Percentiles rank a stretch among this genome's conserved stretches.
These are phyloP conservation scores for Platypus cylindrus DNA, from an alignment of 2,888 invertebrate species.

Conservation along the genomic window DNA sequence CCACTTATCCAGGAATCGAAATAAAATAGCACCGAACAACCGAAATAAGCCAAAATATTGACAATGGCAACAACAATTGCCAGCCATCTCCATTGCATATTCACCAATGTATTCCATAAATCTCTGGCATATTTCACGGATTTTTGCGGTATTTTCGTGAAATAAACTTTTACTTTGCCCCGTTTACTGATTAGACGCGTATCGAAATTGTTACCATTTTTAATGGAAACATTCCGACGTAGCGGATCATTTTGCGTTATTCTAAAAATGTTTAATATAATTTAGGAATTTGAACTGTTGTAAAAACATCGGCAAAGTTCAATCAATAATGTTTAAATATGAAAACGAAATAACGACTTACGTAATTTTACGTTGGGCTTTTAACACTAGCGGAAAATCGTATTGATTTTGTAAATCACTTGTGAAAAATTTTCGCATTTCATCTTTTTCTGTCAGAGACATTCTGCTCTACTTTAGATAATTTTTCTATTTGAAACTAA, in stretches of 20 bases:
- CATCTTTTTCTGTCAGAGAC: conserved; percentile 11
- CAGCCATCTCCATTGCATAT: conserved; percentile 23
- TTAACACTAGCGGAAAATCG: conserved; percentile 9
- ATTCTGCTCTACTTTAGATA: too few relatives aligned
- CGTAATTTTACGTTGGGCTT: conserved; percentile 6
- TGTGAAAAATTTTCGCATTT: conserved; percentile 5
- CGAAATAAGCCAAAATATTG: conserved; percentile 19
- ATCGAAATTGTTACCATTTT: conserved; percentile 7
- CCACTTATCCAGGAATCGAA: conserved; percentile 20
- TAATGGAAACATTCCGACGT: conserved; percentile 11
- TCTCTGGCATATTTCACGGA: conserved; percentile 19
- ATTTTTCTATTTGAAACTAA: too few relatives aligned
- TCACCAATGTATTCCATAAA: conserved; percentile 21
- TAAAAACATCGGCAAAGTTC: background rate
- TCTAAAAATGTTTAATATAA: conserved; percentile 3
- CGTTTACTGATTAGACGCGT: conserved; percentile 33
- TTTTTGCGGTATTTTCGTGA: conserved; percentile 18
- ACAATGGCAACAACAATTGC: conserved; percentile 17
- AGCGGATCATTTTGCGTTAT: conserved; percentile 8
- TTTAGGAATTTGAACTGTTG: conserved; percentile 2
- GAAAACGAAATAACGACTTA: conserved; percentile 4
- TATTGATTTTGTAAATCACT: conserved; percentile 4
- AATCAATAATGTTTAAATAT: background rate
- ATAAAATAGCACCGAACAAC: conserved; percentile 19
- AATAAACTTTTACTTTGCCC: conserved; percentile 32